These are phyloP conservation scores for Melanotaenia trifasciata DNA, from an alignment of 2,797 vertebrate genomes.

Conservation along the genomic window DNA sequence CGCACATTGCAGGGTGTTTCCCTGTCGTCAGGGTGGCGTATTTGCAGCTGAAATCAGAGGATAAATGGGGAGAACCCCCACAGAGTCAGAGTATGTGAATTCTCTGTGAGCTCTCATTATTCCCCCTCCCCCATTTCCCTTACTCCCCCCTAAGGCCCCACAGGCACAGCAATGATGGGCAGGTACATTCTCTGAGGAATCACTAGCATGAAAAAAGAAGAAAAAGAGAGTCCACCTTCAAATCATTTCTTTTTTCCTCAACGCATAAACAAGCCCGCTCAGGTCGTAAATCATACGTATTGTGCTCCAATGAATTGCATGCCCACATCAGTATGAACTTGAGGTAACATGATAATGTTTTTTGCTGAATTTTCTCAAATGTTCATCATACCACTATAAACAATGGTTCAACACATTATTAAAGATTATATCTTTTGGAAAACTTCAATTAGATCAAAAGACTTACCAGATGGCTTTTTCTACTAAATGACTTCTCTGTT, in stretches of 20 bases:
- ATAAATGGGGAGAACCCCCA: slow-evolving; percentile 52
- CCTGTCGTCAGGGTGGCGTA: slow-evolving; percentile 40
- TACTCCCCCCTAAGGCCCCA: slow-evolving; percentile 39
- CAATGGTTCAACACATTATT: not conserved
- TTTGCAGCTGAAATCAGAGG: slow-evolving; percentile 43
- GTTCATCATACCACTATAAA: slow-evolving; percentile 7
- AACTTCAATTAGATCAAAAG: not conserved
- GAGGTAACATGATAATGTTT: slow-evolving; percentile 25
- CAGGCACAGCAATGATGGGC: slow-evolving; percentile 65
- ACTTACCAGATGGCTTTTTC: not conserved
- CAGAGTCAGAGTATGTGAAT: slow-evolving; percentile 57
- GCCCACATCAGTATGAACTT: not conserved
- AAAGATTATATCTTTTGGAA: not conserved
- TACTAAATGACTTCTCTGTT: not conserved
- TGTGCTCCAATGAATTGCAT: slow-evolving; percentile 22
- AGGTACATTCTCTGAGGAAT: slow-evolving; percentile 72
- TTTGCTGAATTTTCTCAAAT: slow-evolving; percentile 24
- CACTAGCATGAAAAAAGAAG: slow-evolving; percentile 55
- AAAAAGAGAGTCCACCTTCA: slow-evolving; percentile 37
- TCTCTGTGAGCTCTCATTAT: slow-evolving; percentile 70
- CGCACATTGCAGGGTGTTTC: slow-evolving; percentile 49
- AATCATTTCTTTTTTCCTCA: slow-evolving; percentile 46
- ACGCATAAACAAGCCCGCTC: slow-evolving; percentile 9
- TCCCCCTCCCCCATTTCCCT: slow-evolving; percentile 50
- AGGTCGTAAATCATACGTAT: slow-evolving; percentile 43